Base-by-base conservation (phyloP, 2,888 invertebrate species). In the Pogonocherus hispidulus region DNA sequence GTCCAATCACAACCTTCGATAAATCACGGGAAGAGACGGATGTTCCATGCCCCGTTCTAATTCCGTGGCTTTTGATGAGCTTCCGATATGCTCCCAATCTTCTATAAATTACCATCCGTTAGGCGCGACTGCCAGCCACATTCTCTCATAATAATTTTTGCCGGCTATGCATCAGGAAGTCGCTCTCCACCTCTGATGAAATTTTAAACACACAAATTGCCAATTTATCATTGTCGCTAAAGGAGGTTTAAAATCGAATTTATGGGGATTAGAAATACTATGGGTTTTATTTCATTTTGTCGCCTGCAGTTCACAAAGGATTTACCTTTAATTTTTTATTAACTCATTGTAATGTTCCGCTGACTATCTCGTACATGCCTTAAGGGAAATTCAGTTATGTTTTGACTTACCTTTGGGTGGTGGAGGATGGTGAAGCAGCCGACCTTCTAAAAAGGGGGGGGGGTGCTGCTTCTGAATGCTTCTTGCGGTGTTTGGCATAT, bases 11-110 rank as follows among this genome's bases (percentile, higher is more conserved):
- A 69, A 66, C 71, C 68, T 72, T 73, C 74, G 75, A 81, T 82
- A 81, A 81, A 81, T 82, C 81, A 81, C 75, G 66, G 71, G 74
- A 74, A 74, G 75, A 80, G 79, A 77, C 80, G 80, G 80, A 81
- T 81, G 79, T 77, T 79, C 75, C 78, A 74, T 74, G 77, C 80
- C 79, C 76, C 78, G 81, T 80, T 79, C 82, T 82, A 82, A 83
- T 84, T 83, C 78, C 79, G 80, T 74, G 81, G 81, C 79, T 81
- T 82, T 82, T 84, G 84, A 84, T 84, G 83, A 84, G 82, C 82
- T 83, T 81, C 80, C 83, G 82, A 83, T 83, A 80, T 82, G 81
- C 81, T 80, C 76, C 78, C 81, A 80, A 83, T 83, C 83, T 81
- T 81, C 79, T 77, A 79, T 79, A 81, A 82, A 83, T 83, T 83